These are phyloP conservation scores for Sinohyriopsis cumingii DNA, from an alignment of 2,888 invertebrate species.

Conservation along the genomic window DNA sequence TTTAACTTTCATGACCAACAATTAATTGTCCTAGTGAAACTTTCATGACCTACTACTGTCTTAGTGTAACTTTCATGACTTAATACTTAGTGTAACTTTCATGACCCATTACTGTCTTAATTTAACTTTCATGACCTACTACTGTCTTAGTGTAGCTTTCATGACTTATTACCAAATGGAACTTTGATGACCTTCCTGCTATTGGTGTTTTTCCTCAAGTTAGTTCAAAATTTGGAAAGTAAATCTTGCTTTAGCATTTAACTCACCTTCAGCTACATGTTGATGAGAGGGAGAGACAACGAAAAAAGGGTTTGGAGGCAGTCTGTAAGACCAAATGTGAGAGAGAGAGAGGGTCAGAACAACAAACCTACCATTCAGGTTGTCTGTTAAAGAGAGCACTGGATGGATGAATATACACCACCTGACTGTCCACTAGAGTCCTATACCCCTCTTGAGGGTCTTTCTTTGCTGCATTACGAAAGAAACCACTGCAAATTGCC, in stretches of 20 bases:
- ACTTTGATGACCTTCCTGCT: background rate
- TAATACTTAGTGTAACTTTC: too few species aligned
- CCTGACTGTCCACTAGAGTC: conserved; percentile 95
- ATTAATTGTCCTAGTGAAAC: too few species aligned
- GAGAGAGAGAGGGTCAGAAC: background rate
- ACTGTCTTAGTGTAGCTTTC: too few species aligned
- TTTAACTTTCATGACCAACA: too few species aligned
- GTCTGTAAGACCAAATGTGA: background rate
- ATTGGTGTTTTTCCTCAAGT: background rate
- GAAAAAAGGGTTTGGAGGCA: too few species aligned
- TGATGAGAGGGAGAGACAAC: too few species aligned
- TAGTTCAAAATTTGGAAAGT: background rate
- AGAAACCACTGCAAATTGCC: conserved; percentile 97
- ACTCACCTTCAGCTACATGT: background rate
- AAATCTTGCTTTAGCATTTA: background rate
- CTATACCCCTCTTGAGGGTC: conserved; percentile 98
- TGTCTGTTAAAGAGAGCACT: conserved; percentile 98
- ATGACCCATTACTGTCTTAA: too few species aligned
- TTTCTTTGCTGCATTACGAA: conserved; percentile 98
- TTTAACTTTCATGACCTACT: too few species aligned
- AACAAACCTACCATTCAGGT: conserved; percentile 89
- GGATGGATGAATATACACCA: conserved; percentile 99
- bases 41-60: too few species aligned
- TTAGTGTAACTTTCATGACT: too few species aligned
- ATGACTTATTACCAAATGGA: too few species aligned